Evolutionary conservation across 2,797 vertebrate species (phyloP).

Genomic region (Trematomus bernacchii): DNA sequence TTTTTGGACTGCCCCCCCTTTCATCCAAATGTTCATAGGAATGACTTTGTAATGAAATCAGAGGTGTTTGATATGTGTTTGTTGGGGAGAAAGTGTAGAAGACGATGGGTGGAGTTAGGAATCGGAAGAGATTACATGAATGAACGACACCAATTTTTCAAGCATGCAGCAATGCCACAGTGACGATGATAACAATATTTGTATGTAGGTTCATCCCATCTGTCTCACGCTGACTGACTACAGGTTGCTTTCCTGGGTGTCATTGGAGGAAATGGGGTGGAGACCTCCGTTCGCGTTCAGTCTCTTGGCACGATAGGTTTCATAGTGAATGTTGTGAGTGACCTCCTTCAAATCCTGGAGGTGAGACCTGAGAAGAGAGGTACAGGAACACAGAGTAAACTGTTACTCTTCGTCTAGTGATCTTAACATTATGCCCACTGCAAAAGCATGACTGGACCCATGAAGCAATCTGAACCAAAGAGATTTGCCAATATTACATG

Average conservation of each 20-base stretch:
- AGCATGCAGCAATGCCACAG: conserved; percentile 77
- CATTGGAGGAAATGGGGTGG: conserved; percentile 89
- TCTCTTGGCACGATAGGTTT: conserved; percentile 96
- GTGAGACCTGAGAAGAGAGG: conserved; percentile 88
- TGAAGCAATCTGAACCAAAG: neutral
- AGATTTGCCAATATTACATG: neutral
- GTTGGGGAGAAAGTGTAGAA: conserved; percentile 4
- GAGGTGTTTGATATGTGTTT: conserved; percentile 44
- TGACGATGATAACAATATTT: conserved; percentile 50
- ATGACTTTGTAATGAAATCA: conserved; percentile 16
- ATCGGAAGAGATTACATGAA: conserved; percentile 18
- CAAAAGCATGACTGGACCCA: conserved; percentile 1
- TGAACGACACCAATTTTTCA: conserved; percentile 61
- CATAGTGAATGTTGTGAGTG: conserved; percentile 98
- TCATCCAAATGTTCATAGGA: conserved; percentile 29
- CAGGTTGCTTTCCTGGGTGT: conserved; percentile 92
- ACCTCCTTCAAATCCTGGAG: conserved; percentile 99
- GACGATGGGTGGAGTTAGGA: conserved; percentile 17
- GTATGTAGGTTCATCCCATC: conserved; percentile 43
- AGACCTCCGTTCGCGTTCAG: conserved; percentile 97
- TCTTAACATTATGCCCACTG: too few relatives aligned
- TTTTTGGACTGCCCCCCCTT: conserved; percentile 4
- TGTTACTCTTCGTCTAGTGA: neutral
- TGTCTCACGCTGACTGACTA: conserved; percentile 74
- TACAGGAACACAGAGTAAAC: neutral